Base-by-base conservation (phyloP, 1,140 invertebrate species). In the Hydropsyche tenuis region DNA sequence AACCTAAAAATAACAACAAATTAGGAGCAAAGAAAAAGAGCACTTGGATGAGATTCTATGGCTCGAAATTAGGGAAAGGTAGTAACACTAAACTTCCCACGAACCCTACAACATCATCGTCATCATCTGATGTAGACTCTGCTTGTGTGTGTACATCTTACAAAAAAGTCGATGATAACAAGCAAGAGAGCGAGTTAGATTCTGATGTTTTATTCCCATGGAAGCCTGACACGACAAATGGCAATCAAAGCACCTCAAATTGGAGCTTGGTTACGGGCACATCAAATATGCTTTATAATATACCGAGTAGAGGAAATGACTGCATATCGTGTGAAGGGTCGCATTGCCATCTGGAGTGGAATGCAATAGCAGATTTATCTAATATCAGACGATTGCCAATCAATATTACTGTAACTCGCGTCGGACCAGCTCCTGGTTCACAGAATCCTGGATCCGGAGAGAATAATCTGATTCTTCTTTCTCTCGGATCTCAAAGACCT, bases 91-190 rank as follows among this genome's bases (percentile, higher is more conserved):
- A 74, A 66, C 30, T 46, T 3, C 51, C 69, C 1, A 27, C 48
- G 1, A 69, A n/a, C n/a, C 23, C 37, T 0, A 37, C n/a, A n/a
- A 45, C 43, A 3, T 60, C 68, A n/a, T 14, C 53, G 5, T 72
- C 75, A 5, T 62, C 30, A 16, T 66, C 66, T 0, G 45, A 74
- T 11, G 48, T 16, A 18, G 76, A 77, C 78, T 75, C 81, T 0
- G 74, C 80, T 0, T 85, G 84, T 74, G 82, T 85, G 14, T 85
- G 84, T 78, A 85, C 84, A 0, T 80, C 81, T 0, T 85, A 85
- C 75, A 79, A 70, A 30, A 70, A 70, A 22, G 48, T 60, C 1
- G 68, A 70, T 18, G 43, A 48, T 16, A 30, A 37, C n/a, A 25
- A 84, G 46, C 80, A 80, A 62, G 82, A 79, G 30, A 27, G 42